phyloP scores from a whole-genome alignment of 2,888 invertebrate genomes.

The Cephus rjabovi region DNA sequence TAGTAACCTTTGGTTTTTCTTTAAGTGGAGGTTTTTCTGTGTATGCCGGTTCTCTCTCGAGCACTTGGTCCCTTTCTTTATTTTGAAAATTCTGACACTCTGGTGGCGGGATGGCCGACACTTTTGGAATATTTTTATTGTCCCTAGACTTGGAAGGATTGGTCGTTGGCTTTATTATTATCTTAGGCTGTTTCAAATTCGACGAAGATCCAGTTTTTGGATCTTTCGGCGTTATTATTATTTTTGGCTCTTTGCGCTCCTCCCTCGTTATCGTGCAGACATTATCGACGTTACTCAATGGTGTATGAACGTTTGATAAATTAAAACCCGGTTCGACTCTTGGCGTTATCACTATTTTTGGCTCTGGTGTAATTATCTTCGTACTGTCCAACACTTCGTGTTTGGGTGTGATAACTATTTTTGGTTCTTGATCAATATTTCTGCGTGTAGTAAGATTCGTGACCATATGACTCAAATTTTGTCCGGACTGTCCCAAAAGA shows the following conservation, averaged over 20 bases:
- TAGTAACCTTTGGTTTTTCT: constrained; percentile 54
- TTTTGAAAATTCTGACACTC: constrained; percentile 42
- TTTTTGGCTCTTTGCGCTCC: constrained; percentile 70
- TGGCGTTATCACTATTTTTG: constrained; percentile 20
- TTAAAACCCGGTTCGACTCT: background rate
- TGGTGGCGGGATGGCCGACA: constrained; percentile 57
- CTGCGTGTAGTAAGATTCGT: constrained; percentile 29
- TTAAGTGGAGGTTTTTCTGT: constrained; percentile 48
- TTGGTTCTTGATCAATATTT: constrained; percentile 30
- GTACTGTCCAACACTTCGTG: background rate
- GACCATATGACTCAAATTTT: constrained; percentile 34
- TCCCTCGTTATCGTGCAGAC: constrained; percentile 42
- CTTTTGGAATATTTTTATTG: constrained; percentile 55
- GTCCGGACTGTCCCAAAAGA: constrained; percentile 44
- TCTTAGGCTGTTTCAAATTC: constrained; percentile 57
- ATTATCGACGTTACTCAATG: background rate
- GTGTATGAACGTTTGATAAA: background rate
- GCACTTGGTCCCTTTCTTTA: constrained; percentile 37
- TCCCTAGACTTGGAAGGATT: constrained; percentile 47
- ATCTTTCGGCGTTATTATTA: constrained; percentile 73
- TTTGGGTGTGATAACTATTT: constrained; percentile 21
- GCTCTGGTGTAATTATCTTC: constrained; percentile 31
- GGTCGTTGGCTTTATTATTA: constrained; percentile 59
- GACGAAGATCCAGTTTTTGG: constrained; percentile 51
- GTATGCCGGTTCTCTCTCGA: constrained; percentile 14